Percentiles rank a stretch among this genome's conserved stretches.
phyloP scores from a whole-genome alignment of 2,888 invertebrate species.

The Trichogramma dendrolimi region DNA sequence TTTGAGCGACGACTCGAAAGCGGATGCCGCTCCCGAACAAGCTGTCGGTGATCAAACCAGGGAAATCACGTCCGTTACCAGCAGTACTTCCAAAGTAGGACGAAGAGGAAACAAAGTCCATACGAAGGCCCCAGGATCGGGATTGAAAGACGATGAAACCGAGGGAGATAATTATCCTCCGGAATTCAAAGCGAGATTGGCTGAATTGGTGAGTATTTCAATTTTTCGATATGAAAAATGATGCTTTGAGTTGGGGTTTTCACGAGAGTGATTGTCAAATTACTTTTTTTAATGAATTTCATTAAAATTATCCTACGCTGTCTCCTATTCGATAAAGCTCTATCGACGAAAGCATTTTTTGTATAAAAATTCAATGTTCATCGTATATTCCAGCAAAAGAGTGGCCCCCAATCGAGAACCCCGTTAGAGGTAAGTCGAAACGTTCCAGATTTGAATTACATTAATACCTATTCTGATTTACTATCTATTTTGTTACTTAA shows the following conservation, averaged over 20 bases:
- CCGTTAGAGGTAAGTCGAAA: conserved; percentile 35
- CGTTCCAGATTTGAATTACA: neutral
- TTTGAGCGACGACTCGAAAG: conserved; percentile 14
- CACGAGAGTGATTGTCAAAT: neutral
- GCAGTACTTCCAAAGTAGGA: conserved; percentile 6
- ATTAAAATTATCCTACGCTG: too few relatives aligned
- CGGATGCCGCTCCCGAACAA: conserved; percentile 6
- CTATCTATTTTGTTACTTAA: conserved; percentile 12
- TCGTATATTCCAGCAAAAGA: conserved; percentile 40
- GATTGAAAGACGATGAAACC: conserved; percentile 19
- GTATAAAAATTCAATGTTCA: too few relatives aligned
- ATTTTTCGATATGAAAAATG: neutral
- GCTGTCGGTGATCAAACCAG: neutral
- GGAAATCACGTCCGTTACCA: neutral
- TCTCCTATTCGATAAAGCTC: too few relatives aligned
- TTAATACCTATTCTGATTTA: conserved; percentile 3
- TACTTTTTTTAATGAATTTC: too few relatives aligned
- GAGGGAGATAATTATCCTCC: conserved; percentile 48
- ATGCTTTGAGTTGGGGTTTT: neutral
- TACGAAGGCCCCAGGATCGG: conserved; percentile 28
- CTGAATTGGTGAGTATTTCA: conserved; percentile 42
- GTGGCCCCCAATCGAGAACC: conserved; percentile 19
- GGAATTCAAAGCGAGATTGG: conserved; percentile 45
- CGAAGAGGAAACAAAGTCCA: conserved; percentile 39
- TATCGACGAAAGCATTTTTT: too few relatives aligned